A percentile compares a stretch with the other conserved stretches of the same genome.
phyloP scores from a whole-genome alignment of 2,797 vertebrate species.

The Lutjanus campechanus region DNA sequence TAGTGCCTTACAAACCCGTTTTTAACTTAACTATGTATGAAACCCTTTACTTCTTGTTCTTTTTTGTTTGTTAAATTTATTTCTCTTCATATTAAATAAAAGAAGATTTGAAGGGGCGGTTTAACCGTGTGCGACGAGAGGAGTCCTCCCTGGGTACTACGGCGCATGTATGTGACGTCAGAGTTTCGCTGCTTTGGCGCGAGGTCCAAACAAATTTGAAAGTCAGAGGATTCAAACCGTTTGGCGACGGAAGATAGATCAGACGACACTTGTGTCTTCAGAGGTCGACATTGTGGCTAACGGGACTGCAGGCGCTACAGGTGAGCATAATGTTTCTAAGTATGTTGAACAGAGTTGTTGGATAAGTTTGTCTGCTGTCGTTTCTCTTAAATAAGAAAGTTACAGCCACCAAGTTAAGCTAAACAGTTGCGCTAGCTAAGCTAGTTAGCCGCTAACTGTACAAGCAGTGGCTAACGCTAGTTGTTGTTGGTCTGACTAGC shows the following conservation, averaged over 20 bases:
- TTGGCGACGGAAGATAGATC: not conserved
- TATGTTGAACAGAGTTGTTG: not conserved
- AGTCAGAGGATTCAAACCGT: slow-evolving; percentile 52
- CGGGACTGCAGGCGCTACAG: slow-evolving; percentile 4
- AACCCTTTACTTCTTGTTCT: too few relatives aligned
- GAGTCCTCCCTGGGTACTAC: fast-evolving
- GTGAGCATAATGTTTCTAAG: slow-evolving; percentile 13
- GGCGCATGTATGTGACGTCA: slow-evolving; percentile 60
- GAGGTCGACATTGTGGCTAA: not conserved
- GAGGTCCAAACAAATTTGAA: slow-evolving; percentile 76
- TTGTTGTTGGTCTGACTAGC: not conserved
- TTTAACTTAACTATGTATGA: too few relatives aligned
- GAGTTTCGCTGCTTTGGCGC: slow-evolving; percentile 71
- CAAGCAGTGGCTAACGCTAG: not conserved
- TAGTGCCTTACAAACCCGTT: too few relatives aligned
- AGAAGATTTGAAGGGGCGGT: too few relatives aligned
- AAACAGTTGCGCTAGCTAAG: not conserved
- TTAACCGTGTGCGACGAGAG: too few relatives aligned
- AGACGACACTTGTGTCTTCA: fast-evolving
- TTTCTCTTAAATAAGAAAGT: not conserved
- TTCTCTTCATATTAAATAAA: too few relatives aligned
- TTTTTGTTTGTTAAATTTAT: too few relatives aligned
- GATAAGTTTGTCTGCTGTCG: fast-evolving
- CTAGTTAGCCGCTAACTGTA: slow-evolving; percentile 46
- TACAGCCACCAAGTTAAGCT: not conserved